Percentiles rank a stretch among this genome's conserved stretches.
Evolutionary conservation across 2,888 invertebrate species (phyloP).

Genomic region (Oscheius myriophilus): DNA sequence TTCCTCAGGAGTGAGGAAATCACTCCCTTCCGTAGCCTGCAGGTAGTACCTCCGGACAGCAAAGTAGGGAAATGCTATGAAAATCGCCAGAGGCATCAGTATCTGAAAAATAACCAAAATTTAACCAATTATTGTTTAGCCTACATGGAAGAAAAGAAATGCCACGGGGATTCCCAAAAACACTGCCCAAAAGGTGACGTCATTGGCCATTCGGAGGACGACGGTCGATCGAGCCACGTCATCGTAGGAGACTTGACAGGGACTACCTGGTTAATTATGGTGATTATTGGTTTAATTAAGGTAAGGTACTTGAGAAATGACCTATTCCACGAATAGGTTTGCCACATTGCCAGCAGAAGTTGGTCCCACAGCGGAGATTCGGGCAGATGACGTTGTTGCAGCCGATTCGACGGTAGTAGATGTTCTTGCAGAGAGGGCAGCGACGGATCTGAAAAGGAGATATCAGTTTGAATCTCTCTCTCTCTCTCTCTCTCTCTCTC

Average conservation of each 20-base stretch:
- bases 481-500: too few species aligned
- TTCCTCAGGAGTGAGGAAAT: constrained; percentile 9
- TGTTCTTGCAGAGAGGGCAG: constrained; percentile 25
- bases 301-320: constrained; percentile 15
- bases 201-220: not conserved
- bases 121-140: not conserved
- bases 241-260: constrained; percentile 19
- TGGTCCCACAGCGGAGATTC: constrained; percentile 37
- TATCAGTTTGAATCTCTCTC: too few species aligned
- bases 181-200: constrained; percentile 3
- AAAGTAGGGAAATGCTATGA: constrained; percentile 16
- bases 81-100: constrained; percentile 2
- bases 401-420: constrained; percentile 31
- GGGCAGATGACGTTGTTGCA: constrained; percentile 49
- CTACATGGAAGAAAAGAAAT: constrained; percentile 1
- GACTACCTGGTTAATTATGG: not conserved
- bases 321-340: constrained; percentile 34
- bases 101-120: not conserved
- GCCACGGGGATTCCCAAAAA: constrained; percentile 5
- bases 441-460: not conserved
- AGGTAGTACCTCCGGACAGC: constrained; percentile 1
- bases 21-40: not conserved
- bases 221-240: constrained; percentile 15
- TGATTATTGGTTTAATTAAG: not conserved
- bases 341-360: constrained; percentile 48